Conservation (phyloP, 1,140 invertebrate genomes). For the Papilio aristodemus region DNA sequence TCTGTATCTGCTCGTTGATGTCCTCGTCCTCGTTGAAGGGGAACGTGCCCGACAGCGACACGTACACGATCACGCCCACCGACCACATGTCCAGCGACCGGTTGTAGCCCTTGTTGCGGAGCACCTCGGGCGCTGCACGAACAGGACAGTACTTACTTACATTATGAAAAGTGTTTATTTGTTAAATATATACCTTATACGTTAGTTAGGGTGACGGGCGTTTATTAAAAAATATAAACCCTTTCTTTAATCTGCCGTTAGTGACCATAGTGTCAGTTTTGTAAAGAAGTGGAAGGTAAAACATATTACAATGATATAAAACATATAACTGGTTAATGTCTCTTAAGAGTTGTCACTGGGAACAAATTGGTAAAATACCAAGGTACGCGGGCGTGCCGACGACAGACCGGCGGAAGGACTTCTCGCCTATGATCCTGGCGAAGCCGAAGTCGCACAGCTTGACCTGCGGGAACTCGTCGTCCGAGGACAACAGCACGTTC, state of each 20-base stretch:
- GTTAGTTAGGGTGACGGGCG: too few relatives aligned
- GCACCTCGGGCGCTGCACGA: constrained; percentile 95
- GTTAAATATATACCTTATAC: too few relatives aligned
- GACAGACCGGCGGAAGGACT: constrained; percentile 97
- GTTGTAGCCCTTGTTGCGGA: constrained; percentile 99
- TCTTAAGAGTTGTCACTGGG: too few relatives aligned
- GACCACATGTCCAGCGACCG: constrained; percentile 99
- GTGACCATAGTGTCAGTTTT: too few relatives aligned
- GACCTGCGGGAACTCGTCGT: constrained; percentile 97
- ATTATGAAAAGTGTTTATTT: too few relatives aligned
- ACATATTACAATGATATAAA: too few relatives aligned
- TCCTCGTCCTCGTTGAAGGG: constrained; percentile 99
- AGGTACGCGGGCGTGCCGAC: constrained; percentile 99
- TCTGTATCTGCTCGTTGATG: constrained; percentile 99
- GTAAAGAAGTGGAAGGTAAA: too few relatives aligned
- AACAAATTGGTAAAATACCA: constrained; percentile 80
- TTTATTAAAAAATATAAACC: too few relatives aligned
- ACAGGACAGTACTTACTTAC: neutral
- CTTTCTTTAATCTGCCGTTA: too few relatives aligned
- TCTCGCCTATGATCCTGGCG: constrained; percentile 98
- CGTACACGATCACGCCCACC: constrained; percentile 99
- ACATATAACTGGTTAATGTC: too few relatives aligned
- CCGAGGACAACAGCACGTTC: constrained; percentile 96
- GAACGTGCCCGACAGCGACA: constrained; percentile 97
- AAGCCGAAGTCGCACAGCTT: constrained; percentile 99